Base-by-base conservation (phyloP, 2,888 invertebrate genomes). In the Prostheceraeus crozeri region DNA sequence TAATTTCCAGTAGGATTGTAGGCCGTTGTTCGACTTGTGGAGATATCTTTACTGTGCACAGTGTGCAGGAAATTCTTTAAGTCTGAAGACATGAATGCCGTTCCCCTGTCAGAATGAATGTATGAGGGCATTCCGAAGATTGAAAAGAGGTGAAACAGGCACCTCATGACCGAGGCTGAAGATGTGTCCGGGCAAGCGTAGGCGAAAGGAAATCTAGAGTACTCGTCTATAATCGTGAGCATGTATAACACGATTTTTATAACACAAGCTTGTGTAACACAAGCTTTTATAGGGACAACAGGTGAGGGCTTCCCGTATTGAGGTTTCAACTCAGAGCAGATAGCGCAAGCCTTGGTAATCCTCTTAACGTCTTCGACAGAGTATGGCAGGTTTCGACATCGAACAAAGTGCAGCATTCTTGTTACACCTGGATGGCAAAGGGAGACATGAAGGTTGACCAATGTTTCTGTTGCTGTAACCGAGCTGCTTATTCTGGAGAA, bases 221-320 rank as follows among this genome's bases (percentile, higher is more conserved):
- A 67, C 35, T 67, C 66, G 46, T 67, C 66, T 2, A 67, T 55
- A 11, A 66, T 53, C 6, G 60, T 62, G 4, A 65, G 59, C 10
- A 66, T 19, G 21, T 63, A 67, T n/a, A 35, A 60, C 35, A 65
- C 64, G 14, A 30, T 52, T 2, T 63, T 58, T 6, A 64, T 11
- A 65, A 60, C 10, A 66, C 27, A 25, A 63, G 65, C 1, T 64
- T 65, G 35, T 65, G 65, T 36, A 66, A 66, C 30, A 67, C 62
- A 6, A 66, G 65, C 65, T 56, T 65, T 65, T 11, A 64, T 59
- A 10, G 66, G 52, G 3, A 31, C 30, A 4, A 19, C 40, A 28
- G 14, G 14, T 14, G 33, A 6, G 51, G 28, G 25, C 23, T 56
- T 59, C 11, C 8, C 35, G 35, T 53, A 61, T 31, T 45, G 48